Conservation (phyloP, 2,797 vertebrate species). For the Hippopotamyrus pictus region DNA sequence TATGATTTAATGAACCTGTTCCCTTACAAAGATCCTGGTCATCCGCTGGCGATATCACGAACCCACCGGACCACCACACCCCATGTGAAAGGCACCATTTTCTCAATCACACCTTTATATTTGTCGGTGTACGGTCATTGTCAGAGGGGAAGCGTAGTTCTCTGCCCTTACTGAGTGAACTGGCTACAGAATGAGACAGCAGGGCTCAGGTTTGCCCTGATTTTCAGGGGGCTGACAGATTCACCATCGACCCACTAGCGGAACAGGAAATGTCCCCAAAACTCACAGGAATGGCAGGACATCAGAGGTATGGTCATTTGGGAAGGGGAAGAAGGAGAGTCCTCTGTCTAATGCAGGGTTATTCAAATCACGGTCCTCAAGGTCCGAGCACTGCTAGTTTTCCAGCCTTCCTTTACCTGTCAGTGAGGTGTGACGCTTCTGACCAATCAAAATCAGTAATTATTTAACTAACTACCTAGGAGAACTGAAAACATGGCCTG, state of each 20-base stretch:
- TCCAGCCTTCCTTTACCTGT: too few relatives aligned
- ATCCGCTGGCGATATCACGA: not conserved
- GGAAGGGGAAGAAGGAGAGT: not conserved
- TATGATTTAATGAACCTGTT: not conserved
- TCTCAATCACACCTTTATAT: not conserved
- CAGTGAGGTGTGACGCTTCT: too few relatives aligned
- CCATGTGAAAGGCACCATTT: not conserved
- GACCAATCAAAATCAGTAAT: too few relatives aligned
- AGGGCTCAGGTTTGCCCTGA: constrained; percentile 45
- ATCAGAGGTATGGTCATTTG: not conserved
- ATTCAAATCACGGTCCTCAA: too few relatives aligned
- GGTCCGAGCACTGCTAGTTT: too few relatives aligned
- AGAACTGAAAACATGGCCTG: too few relatives aligned
- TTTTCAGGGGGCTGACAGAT: constrained; percentile 45
- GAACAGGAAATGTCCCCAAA: constrained; percentile 52
- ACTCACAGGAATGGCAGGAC: constrained; percentile 32
- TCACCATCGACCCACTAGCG: constrained; percentile 44
- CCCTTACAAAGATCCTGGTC: not conserved
- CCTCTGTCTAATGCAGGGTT: not conserved
- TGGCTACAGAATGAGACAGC: constrained; percentile 42
- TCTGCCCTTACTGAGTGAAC: constrained; percentile 24
- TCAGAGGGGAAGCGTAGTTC: not conserved
- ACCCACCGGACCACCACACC: not conserved
- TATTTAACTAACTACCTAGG: too few relatives aligned
- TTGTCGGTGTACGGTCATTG: not conserved